Percentiles rank a stretch among this genome's conserved stretches.
Conservation (phyloP, 2,797 vertebrate genomes). For the Protonibea diacanthus region DNA sequence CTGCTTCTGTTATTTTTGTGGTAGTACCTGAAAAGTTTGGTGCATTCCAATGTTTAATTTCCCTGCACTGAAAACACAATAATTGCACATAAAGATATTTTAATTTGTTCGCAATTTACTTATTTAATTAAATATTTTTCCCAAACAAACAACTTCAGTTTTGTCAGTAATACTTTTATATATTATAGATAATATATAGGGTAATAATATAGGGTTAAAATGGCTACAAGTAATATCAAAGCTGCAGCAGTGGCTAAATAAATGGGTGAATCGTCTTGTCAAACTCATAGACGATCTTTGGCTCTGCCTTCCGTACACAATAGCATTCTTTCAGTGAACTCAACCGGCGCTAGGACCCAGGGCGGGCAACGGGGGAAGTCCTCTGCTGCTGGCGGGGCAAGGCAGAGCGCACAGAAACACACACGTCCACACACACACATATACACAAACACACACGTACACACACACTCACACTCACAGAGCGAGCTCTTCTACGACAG, state of each 20-base stretch:
- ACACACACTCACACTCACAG: conserved; percentile 15
- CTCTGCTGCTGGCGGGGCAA: conserved; percentile 83
- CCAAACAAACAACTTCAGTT: not conserved
- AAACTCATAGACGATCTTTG: conserved; percentile 72
- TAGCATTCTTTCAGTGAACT: conserved; percentile 79
- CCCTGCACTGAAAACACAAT: not conserved
- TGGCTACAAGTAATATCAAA: not conserved
- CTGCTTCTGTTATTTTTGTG: conserved; percentile 5
- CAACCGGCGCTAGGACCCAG: conserved; percentile 85
- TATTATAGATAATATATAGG: not conserved
- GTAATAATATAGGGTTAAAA: too few species aligned
- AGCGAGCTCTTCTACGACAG: conserved; percentile 66
- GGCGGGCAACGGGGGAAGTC: conserved; percentile 82
- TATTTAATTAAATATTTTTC: too few species aligned
- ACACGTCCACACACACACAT: conserved; percentile 16
- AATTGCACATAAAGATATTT: not conserved
- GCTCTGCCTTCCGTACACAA: conserved; percentile 65
- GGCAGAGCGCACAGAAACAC: conserved; percentile 68
- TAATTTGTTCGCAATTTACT: not conserved
- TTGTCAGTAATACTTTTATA: not conserved
- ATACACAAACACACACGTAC: not conserved
- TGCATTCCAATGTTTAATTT: not conserved
- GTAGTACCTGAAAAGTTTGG: not conserved
- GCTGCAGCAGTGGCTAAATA: not conserved
- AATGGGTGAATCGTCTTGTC: not conserved